Percentiles rank a stretch among this genome's conserved stretches.
Conservation (phyloP, 2,888 invertebrate genomes). For the Thereva unica region DNA sequence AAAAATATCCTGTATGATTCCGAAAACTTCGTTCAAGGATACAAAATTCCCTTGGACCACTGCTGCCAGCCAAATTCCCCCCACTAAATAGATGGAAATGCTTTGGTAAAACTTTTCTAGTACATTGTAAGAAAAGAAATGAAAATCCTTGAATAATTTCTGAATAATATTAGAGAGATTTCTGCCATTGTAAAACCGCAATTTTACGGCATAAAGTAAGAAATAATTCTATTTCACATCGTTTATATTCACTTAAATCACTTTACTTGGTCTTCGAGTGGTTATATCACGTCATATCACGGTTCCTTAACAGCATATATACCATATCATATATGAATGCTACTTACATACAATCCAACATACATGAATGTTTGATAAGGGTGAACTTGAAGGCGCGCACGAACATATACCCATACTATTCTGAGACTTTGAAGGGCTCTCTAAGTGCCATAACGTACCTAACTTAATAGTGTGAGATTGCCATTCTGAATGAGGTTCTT, state of each 20-base stretch:
- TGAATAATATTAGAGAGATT: too few species aligned
- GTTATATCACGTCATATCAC: constrained; percentile 13
- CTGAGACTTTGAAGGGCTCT: constrained; percentile 18
- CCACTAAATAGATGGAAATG: too few species aligned
- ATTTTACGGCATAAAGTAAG: constrained; percentile 3
- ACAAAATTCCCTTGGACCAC: too few species aligned
- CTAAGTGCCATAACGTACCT: constrained; percentile 24
- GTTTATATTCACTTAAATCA: constrained; percentile 31
- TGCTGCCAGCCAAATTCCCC: too few species aligned
- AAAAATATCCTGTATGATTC: too few species aligned
- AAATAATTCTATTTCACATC: constrained; percentile 32
- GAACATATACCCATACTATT: constrained; percentile 7
- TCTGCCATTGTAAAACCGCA: background rate
- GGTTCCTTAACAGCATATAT: background rate
- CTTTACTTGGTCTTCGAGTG: constrained; percentile 17
- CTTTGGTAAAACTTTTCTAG: too few species aligned
- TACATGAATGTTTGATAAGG: background rate
- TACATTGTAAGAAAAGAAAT: too few species aligned
- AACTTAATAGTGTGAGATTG: constrained; percentile 33
- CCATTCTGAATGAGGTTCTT: constrained; percentile 9
- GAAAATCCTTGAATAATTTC: too few species aligned
- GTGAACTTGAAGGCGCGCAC: background rate
- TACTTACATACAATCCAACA: constrained; percentile 5
- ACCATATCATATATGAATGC: background rate
- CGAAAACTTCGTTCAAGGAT: too few species aligned